A percentile compares a stretch with the other conserved stretches of the same genome.
Conservation (phyloP, 1,140 invertebrate species). For the Solenopsis invicta region DNA sequence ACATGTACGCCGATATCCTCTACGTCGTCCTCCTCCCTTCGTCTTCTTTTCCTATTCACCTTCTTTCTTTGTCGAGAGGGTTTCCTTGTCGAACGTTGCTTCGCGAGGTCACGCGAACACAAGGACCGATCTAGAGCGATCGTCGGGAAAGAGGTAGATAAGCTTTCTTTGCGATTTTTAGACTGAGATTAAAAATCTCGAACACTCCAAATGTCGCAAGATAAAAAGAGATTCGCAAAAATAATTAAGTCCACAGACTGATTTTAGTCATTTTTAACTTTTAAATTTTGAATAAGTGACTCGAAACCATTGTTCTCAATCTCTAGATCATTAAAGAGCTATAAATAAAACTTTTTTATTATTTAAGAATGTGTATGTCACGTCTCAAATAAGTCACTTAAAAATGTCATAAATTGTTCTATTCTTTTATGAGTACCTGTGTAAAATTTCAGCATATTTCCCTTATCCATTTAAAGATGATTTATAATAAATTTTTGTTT, state of each 20-base stretch:
- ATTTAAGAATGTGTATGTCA: neutral
- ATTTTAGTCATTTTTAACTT: neutral
- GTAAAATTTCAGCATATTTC: no score
- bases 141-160: slow-evolving; percentile 14
- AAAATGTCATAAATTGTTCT: no score
- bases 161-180: neutral
- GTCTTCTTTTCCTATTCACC: neutral
- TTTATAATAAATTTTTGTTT: no score
- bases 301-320: neutral
- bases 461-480: no score
- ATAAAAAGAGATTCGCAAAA: neutral
- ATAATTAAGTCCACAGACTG: neutral
- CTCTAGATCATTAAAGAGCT: neutral
- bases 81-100: slow-evolving; percentile 66
- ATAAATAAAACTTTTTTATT: neutral
- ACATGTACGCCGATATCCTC: slow-evolving; percentile 73
- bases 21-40: slow-evolving; percentile 21
- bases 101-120: slow-evolving; percentile 53
- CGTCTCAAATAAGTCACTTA: no score
- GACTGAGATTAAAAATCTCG: slow-evolving; percentile 5
- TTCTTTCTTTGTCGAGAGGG: slow-evolving; percentile 27
- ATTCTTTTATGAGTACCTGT: no score
- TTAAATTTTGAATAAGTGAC: neutral
- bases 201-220: neutral
- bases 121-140: slow-evolving; percentile 62